phyloP scores from a whole-genome alignment of 2,888 invertebrate species.

The Lathronympha strigana region DNA sequence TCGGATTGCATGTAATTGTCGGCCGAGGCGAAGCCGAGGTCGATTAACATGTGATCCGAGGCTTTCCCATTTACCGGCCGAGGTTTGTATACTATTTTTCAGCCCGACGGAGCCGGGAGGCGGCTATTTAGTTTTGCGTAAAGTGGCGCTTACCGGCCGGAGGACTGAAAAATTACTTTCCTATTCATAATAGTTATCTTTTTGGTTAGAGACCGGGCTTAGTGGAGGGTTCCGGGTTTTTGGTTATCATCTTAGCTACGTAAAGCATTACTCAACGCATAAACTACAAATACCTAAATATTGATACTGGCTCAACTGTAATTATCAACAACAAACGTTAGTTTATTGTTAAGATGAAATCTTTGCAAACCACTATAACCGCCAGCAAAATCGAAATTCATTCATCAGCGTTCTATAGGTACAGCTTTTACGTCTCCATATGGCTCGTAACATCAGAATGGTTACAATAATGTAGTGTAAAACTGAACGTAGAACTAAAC shows the following conservation, averaged over 20 bases:
- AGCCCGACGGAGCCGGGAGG: too few species aligned
- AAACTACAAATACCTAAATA: background rate
- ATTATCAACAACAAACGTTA: background rate
- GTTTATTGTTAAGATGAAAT: constrained; percentile 11
- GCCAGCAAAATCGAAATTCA: constrained; percentile 64
- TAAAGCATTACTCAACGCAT: background rate
- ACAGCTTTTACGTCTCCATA: constrained; percentile 52
- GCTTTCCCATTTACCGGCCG: too few species aligned
- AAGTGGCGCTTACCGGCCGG: too few species aligned
- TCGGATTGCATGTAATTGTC: too few species aligned
- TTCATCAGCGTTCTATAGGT: constrained; percentile 52
- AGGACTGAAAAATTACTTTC: too few species aligned
- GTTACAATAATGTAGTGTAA: constrained; percentile 49
- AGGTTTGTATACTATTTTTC: too few species aligned
- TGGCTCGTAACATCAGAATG: constrained; percentile 59
- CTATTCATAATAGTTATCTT: too few species aligned
- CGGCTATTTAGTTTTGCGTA: too few species aligned
- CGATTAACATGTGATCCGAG: too few species aligned
- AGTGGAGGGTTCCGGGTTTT: too few species aligned
- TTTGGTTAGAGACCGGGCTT: too few species aligned
- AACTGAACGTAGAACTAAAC: constrained; percentile 53
- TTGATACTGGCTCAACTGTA: background rate
- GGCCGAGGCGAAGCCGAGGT: too few species aligned
- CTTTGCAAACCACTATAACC: constrained; percentile 33
- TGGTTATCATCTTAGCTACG: background rate